Evolutionary conservation across 2,797 vertebrate species (phyloP).

Genomic region (Melopsittacus undulatus): DNA sequence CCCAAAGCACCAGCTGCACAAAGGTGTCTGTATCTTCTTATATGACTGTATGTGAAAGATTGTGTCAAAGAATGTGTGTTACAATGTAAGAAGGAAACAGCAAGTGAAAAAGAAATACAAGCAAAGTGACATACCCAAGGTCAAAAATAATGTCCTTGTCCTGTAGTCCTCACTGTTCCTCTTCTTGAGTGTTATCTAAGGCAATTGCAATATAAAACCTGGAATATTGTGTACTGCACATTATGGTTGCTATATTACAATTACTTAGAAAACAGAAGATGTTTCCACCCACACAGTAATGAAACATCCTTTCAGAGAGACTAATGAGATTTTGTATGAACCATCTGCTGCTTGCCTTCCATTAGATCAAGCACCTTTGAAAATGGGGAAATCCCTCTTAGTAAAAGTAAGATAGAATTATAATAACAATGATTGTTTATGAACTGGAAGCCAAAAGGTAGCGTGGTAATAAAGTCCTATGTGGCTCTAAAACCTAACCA

Average conservation of each 20-base stretch:
- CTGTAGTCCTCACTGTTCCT: neutral
- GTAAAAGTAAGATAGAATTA: neutral
- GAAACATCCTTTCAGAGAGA: constrained; percentile 2
- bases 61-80: neutral
- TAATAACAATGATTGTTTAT: neutral
- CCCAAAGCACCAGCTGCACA: neutral
- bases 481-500: neutral
- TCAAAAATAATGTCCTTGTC: neutral
- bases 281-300: constrained; percentile 17
- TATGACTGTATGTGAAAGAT: neutral
- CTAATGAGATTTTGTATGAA: constrained; percentile 5
- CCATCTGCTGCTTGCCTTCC: constrained; percentile 22
- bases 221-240: neutral
- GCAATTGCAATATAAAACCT: neutral
- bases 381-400: neutral
- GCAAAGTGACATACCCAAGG: neutral
- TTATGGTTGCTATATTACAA: neutral
- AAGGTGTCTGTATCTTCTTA: neutral
- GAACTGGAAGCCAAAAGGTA: neutral
- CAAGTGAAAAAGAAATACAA: neutral
- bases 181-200: neutral
- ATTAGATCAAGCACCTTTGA: neutral
- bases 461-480: neutral
- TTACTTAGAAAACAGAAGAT: neutral
- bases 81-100: neutral